phyloP scores from a whole-genome alignment of 2,797 vertebrate genomes.

The Salmo trutta region DNA sequence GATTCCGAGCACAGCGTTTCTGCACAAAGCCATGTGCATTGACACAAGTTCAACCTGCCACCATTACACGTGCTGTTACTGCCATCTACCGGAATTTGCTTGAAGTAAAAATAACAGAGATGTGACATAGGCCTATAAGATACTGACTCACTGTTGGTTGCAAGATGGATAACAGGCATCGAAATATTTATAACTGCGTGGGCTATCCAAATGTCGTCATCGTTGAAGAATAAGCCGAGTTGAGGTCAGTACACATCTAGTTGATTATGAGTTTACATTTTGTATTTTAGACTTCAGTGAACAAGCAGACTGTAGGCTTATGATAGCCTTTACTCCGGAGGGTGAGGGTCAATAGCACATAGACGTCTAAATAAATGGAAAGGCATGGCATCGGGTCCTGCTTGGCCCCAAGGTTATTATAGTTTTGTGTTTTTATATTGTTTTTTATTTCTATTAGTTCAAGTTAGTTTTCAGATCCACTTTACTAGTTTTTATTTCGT shows the following conservation, averaged over 20 bases:
- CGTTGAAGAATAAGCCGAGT: too few relatives aligned
- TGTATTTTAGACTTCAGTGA: too few relatives aligned
- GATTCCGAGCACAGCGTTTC: conserved; percentile 18
- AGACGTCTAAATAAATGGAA: not conserved
- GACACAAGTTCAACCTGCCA: not conserved
- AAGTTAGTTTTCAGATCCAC: too few relatives aligned
- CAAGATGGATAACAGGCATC: not conserved
- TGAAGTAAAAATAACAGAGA: conserved; percentile 1
- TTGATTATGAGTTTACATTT: too few relatives aligned
- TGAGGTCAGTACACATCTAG: too few relatives aligned
- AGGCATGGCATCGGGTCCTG: not conserved
- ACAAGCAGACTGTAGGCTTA: not conserved
- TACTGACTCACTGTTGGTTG: not conserved
- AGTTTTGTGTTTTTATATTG: too few relatives aligned
- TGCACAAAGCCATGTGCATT: conserved; percentile 21
- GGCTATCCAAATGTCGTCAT: not conserved
- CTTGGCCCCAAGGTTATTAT: too few relatives aligned
- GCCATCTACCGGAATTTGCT: conserved; percentile 70
- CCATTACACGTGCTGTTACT: conserved; percentile 56
- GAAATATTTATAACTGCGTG: not conserved
- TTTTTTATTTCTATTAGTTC: too few relatives aligned
- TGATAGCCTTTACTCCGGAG: not conserved
- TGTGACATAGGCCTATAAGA: not conserved
- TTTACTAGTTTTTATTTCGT: too few relatives aligned
- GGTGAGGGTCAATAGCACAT: not conserved